Conservation (phyloP, 1,140 invertebrate species). For the Tachypleus tridentatus region DNA sequence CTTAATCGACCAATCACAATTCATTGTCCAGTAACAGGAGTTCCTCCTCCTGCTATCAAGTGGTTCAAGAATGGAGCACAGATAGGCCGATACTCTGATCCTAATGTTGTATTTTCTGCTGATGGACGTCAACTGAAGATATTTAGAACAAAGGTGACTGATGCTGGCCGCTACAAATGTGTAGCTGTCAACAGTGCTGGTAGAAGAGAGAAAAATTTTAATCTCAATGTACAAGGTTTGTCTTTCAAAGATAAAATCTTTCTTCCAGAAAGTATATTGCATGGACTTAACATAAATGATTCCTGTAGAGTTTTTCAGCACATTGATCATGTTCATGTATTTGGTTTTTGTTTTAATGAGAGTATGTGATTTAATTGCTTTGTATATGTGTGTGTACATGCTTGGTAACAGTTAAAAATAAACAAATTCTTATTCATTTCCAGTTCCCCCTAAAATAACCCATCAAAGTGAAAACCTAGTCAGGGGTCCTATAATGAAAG, state of each 20-base stretch:
- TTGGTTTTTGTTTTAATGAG: no score
- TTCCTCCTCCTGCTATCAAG: slow-evolving; percentile 9
- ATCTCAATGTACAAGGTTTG: slow-evolving; percentile 29
- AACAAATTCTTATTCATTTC: no score
- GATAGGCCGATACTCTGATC: neutral
- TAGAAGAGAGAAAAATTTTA: slow-evolving; percentile 48
- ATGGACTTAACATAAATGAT: slow-evolving; percentile 11
- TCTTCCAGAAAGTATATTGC: slow-evolving; percentile 12
- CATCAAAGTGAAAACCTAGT: no score
- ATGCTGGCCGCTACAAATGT: slow-evolving; percentile 16
- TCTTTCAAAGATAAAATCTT: no score
- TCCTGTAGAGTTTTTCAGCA: slow-evolving; percentile 1
- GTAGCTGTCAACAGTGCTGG: slow-evolving; percentile 44
- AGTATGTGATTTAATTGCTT: no score
- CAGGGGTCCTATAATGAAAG: no score
- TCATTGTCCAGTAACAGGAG: slow-evolving; percentile 7
- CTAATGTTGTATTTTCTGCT: slow-evolving; percentile 4
- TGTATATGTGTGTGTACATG: no score
- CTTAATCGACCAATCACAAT: slow-evolving; percentile 5
- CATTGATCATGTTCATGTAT: no score
- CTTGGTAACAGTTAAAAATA: no score
- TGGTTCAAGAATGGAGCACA: slow-evolving; percentile 18
- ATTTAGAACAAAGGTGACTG: slow-evolving; percentile 8
- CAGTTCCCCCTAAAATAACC: no score
- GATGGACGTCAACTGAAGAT: slow-evolving; percentile 14